A percentile compares a stretch with the other conserved stretches of the same genome.
Evolutionary conservation across 2,113 vertebrate species (phyloP).

Genomic region (Callocephalon fimbriatum): DNA sequence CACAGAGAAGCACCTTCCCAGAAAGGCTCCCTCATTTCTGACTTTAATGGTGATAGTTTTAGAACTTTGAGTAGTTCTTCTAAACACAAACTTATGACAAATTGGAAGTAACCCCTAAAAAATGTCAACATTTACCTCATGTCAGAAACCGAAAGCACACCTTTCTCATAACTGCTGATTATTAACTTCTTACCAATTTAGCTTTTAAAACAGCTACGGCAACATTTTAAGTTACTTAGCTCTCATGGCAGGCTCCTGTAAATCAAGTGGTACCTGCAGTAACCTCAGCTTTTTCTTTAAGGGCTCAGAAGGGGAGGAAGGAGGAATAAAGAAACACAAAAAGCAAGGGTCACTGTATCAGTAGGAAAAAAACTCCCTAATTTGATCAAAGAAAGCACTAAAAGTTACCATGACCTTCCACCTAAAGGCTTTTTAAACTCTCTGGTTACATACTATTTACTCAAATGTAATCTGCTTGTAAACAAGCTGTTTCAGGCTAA

Average conservation of each 20-base stretch:
- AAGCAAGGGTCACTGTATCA: not conserved
- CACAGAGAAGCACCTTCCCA: not conserved
- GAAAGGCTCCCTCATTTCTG: not conserved
- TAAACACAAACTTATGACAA: not conserved
- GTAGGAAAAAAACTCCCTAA: not conserved
- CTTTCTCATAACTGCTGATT: not conserved
- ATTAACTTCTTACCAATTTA: not conserved
- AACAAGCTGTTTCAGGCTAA: not conserved
- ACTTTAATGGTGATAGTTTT: not conserved
- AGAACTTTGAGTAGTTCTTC: not conserved
- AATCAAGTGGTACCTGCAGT: not conserved
- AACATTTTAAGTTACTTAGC: not conserved
- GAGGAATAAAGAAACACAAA: not conserved
- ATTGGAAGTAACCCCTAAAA: not conserved
- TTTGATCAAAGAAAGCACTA: not conserved
- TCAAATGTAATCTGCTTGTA: not conserved
- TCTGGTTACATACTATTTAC: not conserved
- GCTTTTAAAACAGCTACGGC: not conserved
- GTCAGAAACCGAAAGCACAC: not conserved
- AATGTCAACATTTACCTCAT: not conserved
- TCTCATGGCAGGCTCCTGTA: not conserved
- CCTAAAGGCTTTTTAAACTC: not conserved
- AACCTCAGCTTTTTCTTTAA: not conserved
- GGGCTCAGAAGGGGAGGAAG: accelerated
- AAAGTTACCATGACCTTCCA: not conserved